Evolutionary conservation across 1,140 invertebrate species (phyloP), one percentile per base, ranked within the genome.

Genomic region (Aphis gossypii): DNA sequence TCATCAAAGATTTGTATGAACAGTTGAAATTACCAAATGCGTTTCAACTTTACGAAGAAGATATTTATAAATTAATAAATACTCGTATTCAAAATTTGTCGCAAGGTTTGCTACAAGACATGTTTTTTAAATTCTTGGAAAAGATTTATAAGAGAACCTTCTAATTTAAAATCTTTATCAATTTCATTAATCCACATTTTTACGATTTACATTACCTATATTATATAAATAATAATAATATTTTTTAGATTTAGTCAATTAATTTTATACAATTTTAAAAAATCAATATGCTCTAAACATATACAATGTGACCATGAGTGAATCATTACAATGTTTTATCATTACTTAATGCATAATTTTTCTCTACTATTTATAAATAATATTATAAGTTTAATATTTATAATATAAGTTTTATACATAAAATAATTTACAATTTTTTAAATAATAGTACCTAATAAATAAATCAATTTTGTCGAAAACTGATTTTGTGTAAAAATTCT

Each of bases 21-120:
- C 97, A 98, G 94, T 95, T 99, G 5, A 96, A 97, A 94, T 95
- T 99, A 41, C 96, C 97, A 48, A 96, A 97, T 76, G 97, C 97
- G 0, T 99, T 97, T 95, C 96, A 96, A 1, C 96, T 97, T 44
- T 99, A 98, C 94, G 98, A 99, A 96, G 98, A 99, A 95, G 97
- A 97, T 94, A 97, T 96, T 51, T 98, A 97, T 94, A 97, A 98
- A 95, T 95, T 98, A 94, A 97, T 98, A 94, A 96, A 96, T 93
- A 97, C 97, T 8, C 97, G 98, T 95, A 98, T 98, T 94, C 97
- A 98, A 95, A 97, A 98, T 95, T 97, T 98, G 94, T 98, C 97
- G 1, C 96, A 97, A 84, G 97, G 97, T 38, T 95, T 98, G n/a
- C 97, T 97, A 35, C 97, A 98, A 94, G 96, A 97, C 94, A 95